These are phyloP conservation scores for Ophion obscuratus DNA, from an alignment of 2,888 invertebrate genomes.

Conservation along the genomic window DNA sequence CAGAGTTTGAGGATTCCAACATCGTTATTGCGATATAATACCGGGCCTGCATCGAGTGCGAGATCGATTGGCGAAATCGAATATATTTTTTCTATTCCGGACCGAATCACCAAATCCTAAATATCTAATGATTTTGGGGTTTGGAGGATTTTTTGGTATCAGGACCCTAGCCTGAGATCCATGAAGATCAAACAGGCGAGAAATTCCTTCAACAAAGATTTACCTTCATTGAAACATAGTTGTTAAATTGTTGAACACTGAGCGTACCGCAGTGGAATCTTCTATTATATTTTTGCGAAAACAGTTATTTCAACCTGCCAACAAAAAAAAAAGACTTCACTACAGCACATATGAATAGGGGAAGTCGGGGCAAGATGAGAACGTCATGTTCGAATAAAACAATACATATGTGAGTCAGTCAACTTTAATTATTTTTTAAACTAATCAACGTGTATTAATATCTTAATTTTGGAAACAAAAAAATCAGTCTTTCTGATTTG, in stretches of 20 bases:
- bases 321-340: background rate
- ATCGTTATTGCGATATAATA: conserved; percentile 62
- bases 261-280: background rate
- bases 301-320: background rate
- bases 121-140: background rate
- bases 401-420: too few species aligned
- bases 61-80: conserved; percentile 14
- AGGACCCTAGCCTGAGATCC: background rate
- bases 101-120: background rate
- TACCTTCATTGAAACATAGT: background rate
- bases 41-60: conserved; percentile 5
- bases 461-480: too few species aligned
- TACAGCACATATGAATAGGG: background rate
- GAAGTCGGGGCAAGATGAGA: too few species aligned
- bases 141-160: background rate
- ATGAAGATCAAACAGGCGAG: background rate
- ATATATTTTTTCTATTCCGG: background rate
- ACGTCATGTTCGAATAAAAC: too few species aligned
- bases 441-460: too few species aligned
- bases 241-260: background rate
- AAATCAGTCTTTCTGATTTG: too few species aligned
- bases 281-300: background rate
- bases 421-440: too few species aligned
- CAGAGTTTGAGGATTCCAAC: conserved; percentile 41
- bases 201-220: background rate